Percentiles rank a stretch among this genome's conserved stretches.
Evolutionary conservation across 2,113 vertebrate genomes (phyloP).

Genomic region (Ictalurus furcatus): DNA sequence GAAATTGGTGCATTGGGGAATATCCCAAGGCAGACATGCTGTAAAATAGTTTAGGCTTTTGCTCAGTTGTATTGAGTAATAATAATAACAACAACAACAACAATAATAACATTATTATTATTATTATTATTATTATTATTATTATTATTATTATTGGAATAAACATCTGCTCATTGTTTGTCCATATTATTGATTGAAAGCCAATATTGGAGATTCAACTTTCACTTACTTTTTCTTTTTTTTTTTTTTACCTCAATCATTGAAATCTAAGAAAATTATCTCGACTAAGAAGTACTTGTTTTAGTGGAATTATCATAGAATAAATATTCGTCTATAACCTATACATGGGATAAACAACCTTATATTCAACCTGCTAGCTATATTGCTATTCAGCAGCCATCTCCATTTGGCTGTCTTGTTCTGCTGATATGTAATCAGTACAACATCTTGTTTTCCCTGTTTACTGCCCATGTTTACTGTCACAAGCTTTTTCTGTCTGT

Average conservation of each 20-base stretch:
- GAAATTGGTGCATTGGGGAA: not conserved
- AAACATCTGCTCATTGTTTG: not conserved
- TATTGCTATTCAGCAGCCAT: not conserved
- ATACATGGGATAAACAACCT: not conserved
- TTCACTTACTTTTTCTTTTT: not conserved
- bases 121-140: no score
- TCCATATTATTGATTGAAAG: not conserved
- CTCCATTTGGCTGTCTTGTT: not conserved
- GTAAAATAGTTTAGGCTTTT: not conserved
- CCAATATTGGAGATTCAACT: not conserved
- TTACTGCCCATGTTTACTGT: constrained; percentile 3
- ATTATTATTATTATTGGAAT: not conserved
- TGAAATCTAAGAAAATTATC: not conserved
- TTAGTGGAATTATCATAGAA: not conserved
- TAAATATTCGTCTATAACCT: not conserved
- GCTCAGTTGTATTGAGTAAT: not conserved
- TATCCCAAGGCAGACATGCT: not conserved
- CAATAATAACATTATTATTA: not conserved
- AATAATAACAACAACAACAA: not conserved
- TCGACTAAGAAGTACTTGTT: not conserved
- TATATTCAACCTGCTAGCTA: not conserved
- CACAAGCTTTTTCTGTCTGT: constrained; percentile 1
- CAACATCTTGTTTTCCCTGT: constrained; percentile 4
- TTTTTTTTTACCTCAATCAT: not conserved
- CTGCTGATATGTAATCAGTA: not conserved